Base-by-base conservation (phyloP, 2,113 vertebrate genomes). In the Mirza zaza region DNA sequence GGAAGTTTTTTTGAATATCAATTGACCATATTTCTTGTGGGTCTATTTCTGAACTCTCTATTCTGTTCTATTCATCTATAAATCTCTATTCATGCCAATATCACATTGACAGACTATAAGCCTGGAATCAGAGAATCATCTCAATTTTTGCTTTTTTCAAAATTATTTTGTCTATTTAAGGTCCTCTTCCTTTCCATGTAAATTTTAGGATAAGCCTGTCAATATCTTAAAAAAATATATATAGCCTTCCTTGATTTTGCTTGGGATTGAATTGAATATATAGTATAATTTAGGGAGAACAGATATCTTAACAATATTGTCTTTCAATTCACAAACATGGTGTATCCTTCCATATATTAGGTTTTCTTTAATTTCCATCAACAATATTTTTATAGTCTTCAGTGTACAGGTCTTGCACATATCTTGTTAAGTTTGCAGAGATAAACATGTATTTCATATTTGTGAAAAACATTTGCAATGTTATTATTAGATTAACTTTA, bases 391-490 rank as follows among this genome's bases (percentile, higher is more conserved):
- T 65, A 71, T 57, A 48, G 25, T 57, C 57, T 63, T 87, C 45
- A 52, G 10, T 61, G 8, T 39, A 61, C 5, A n/a, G 39, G 18
- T 59, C 21, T 82, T 76, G 8, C 8, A 50, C 18, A 71, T 27
- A 76, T 52, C 32, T 79, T 77, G 0, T 52, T 79, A 93, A 79
- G 63, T 71, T 42, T 79, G 32, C 36, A 61, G 29, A n/a, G 36
- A 39, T 42, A 85, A 85, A 93, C 17, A 70, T 15, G 3, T 32
- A 52, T 70, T 80, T 70, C 27, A 50, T 36, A 7, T 3, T 73
- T 88, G 59, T n/a, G 11, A 52, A 61, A 96, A 90, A 23, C 45
- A 71, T 63, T 85, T 93, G 73, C 52, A 90, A 73, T 80, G 63
- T 3, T 34, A 81, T 57, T 83, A 36, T 61, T 59, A 68, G 25